Conservation (phyloP, 2,888 invertebrate genomes). For the Saturnia pavonia region DNA sequence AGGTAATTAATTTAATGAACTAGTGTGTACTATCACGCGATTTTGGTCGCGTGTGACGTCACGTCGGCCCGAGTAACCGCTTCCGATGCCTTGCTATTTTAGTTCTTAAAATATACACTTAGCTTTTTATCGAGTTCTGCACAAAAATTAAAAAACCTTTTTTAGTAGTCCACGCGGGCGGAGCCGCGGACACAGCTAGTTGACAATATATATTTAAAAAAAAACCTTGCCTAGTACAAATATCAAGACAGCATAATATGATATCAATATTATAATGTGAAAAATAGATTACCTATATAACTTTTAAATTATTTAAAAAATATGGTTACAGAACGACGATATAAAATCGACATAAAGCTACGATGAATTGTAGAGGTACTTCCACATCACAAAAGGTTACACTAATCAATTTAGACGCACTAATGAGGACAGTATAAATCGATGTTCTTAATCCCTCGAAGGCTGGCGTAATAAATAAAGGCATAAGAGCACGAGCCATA, state of each 20-base stretch:
- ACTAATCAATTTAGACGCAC: slow-evolving; percentile 72
- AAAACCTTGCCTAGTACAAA: neutral
- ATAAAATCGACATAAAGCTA: slow-evolving; percentile 8
- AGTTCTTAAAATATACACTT: slow-evolving; percentile 56
- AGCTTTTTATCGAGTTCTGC: no score
- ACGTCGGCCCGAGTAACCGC: slow-evolving; percentile 40
- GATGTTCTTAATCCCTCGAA: slow-evolving; percentile 72
- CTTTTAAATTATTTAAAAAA: no score
- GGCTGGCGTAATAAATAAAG: slow-evolving; percentile 74
- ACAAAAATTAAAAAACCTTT: no score
- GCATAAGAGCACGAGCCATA: slow-evolving; percentile 78
- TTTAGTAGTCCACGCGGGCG: no score
- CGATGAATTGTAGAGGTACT: slow-evolving; percentile 18
- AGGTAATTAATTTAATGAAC: slow-evolving; percentile 80
- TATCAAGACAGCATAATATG: neutral
- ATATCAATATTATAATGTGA: neutral
- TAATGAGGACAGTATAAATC: slow-evolving; percentile 78
- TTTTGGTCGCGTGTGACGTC: slow-evolving; percentile 64
- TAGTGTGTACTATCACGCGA: slow-evolving; percentile 65
- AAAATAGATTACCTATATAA: neutral
- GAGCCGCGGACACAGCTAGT: no score
- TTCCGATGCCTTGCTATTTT: slow-evolving; percentile 53
- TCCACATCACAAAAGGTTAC: slow-evolving; percentile 48
- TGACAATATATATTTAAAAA: neutral
- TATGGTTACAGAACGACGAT: neutral